Evolutionary conservation across 1,140 invertebrate genomes (phyloP).

Genomic region (Melipona quadrifasciata): DNA sequence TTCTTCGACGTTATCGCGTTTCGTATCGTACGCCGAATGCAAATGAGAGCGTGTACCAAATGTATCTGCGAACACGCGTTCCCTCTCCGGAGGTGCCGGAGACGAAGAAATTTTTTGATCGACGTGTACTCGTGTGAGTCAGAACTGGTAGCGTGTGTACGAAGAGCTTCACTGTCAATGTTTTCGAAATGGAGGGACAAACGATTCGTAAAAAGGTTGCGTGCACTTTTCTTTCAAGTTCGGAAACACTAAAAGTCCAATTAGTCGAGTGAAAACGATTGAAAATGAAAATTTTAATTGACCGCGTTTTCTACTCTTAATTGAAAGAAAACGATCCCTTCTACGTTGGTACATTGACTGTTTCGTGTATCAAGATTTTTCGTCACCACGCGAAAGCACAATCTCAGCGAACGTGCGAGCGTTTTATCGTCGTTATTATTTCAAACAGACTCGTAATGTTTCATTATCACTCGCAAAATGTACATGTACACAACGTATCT

Average conservation of each 20-base stretch:
- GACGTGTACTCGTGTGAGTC: not conserved
- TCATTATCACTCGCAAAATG: constrained; percentile 8
- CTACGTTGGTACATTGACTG: not conserved
- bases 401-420: not conserved
- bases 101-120: constrained; percentile 21
- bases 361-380: not conserved
- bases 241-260: no score
- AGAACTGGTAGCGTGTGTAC: not conserved
- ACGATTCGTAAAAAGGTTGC: not conserved
- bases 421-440: not conserved
- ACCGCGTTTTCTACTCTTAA: not conserved
- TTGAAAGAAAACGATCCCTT: not conserved
- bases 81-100: no score
- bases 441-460: constrained; percentile 7
- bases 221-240: no score
- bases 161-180: constrained; percentile 3
- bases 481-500: not conserved
- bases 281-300: no score
- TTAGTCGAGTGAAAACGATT: no score
- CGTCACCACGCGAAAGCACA: not conserved
- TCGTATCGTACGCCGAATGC: not conserved
- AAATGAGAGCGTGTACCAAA: not conserved
- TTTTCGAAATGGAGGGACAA: constrained; percentile 22
- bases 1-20: not conserved
- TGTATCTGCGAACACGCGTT: not conserved